These are phyloP conservation scores for Cavia porcellus DNA, from an alignment of 2,113 vertebrate species.

Conservation along the genomic window DNA sequence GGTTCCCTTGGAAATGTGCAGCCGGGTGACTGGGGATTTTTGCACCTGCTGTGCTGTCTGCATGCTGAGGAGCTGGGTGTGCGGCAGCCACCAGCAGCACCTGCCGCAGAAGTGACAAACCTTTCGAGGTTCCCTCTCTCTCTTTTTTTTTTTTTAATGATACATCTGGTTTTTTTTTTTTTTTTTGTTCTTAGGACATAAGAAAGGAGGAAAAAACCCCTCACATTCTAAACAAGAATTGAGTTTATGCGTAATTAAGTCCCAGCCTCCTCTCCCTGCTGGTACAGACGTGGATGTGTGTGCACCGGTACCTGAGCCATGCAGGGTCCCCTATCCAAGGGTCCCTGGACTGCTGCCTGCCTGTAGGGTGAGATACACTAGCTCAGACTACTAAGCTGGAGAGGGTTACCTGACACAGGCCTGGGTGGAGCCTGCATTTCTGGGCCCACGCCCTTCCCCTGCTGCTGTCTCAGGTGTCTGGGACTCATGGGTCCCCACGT, in stretches of 20 bases:
- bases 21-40: neutral
- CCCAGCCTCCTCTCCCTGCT: neutral
- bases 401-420: neutral
- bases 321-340: neutral
- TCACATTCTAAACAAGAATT: neutral
- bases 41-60: rapidly evolving
- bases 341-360: neutral
- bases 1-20: neutral
- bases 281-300: too few relatives aligned
- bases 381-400: neutral
- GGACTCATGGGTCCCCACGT: neutral
- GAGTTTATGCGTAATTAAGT: neutral
- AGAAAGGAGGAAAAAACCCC: neutral
- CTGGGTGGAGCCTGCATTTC: neutral
- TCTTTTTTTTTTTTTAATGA: neutral
- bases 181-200: neutral
- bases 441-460: neutral
- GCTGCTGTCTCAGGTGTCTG: neutral
- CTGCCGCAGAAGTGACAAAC: neutral
- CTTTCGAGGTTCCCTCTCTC: neutral
- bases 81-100: rapidly evolving
- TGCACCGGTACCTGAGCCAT: neutral
- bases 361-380: neutral
- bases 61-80: neutral
- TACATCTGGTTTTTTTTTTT: neutral